A percentile compares a stretch with the other conserved stretches of the same genome.
Evolutionary conservation across 2,113 vertebrate genomes (phyloP).

Genomic region (Carassius gibelio): DNA sequence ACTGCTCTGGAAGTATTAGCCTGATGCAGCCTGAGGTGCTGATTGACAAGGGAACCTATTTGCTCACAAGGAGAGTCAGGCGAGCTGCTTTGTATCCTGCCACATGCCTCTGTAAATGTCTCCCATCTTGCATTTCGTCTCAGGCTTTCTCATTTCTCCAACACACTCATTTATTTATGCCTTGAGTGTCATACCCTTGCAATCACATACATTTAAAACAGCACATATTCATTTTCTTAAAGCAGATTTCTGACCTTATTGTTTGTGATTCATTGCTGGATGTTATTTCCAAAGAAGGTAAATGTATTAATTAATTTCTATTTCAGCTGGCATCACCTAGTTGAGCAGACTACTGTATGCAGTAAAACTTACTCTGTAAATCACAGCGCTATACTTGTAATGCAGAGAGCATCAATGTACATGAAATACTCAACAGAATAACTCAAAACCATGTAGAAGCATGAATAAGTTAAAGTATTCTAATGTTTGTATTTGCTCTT

Average conservation of each 20-base stretch:
- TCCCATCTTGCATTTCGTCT: constrained; percentile 49
- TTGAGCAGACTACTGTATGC: too few species aligned
- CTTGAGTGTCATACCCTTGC: neutral
- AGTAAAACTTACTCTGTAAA: too few species aligned
- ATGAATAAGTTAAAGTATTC: too few species aligned
- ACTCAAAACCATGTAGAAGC: too few species aligned
- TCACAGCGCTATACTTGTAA: too few species aligned
- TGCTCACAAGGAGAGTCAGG: constrained; percentile 22
- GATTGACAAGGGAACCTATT: constrained; percentile 43
- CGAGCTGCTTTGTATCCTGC: constrained; percentile 58
- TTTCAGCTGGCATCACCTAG: too few species aligned
- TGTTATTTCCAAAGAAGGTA: neutral
- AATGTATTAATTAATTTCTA: too few species aligned
- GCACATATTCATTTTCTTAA: neutral
- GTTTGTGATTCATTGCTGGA: neutral
- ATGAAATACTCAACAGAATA: too few species aligned
- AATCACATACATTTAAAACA: neutral
- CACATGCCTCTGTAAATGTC: constrained; percentile 58
- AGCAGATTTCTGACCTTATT: neutral
- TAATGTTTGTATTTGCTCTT: neutral
- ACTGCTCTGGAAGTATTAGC: constrained; percentile 44
- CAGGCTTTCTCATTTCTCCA: neutral
- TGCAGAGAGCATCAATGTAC: too few species aligned
- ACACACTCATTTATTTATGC: neutral
- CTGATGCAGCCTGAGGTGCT: constrained; percentile 41